Conservation (phyloP, 2,797 vertebrate species). For the Diceros bicornis region DNA sequence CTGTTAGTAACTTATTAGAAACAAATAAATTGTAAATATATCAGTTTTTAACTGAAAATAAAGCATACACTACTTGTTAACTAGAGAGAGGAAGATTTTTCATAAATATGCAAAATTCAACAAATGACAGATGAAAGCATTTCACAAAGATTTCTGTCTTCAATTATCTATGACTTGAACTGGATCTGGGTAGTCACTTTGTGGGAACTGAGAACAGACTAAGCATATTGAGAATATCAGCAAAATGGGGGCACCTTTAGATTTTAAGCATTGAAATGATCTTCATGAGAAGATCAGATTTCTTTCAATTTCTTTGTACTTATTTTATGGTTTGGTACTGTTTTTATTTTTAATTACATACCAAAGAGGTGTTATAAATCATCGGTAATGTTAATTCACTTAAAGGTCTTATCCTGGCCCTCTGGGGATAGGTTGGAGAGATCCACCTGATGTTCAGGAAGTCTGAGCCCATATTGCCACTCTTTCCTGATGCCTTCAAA, state of each 20-base stretch:
- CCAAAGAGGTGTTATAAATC: neutral
- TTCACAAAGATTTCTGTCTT: neutral
- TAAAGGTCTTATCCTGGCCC: neutral
- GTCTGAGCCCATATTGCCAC: neutral
- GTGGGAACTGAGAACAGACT: neutral
- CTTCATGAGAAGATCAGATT: neutral
- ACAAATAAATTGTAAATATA: neutral
- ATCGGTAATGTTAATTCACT: neutral
- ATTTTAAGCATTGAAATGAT: neutral
- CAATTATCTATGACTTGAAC: neutral
- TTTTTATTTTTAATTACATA: neutral
- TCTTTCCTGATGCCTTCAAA: neutral
- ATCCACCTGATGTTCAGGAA: neutral
- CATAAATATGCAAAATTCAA: neutral
- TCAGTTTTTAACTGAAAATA: neutral
- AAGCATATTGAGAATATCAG: neutral
- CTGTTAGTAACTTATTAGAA: neutral
- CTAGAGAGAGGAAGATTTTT: neutral
- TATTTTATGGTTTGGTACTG: neutral
- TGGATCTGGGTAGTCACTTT: neutral
- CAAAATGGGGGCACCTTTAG: neutral
- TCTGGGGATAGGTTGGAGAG: neutral
- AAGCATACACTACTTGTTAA: neutral
- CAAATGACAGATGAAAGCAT: neutral
- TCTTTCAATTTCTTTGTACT: neutral